Evolutionary conservation across 2,113 vertebrate species (phyloP).

Genomic region (Uria aalge): DNA sequence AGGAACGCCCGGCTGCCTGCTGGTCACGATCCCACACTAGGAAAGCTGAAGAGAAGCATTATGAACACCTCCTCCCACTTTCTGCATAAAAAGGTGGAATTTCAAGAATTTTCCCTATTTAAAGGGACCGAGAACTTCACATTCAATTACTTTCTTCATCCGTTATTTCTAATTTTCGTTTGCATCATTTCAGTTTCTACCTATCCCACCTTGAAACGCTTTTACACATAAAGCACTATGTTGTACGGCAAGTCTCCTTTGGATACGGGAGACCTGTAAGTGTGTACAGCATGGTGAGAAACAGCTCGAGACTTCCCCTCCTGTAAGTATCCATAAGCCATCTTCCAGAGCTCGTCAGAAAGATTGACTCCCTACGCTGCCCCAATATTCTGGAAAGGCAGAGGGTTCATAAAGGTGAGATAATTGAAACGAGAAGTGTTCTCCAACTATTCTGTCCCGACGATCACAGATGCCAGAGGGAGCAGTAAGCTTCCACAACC

Average conservation of each 20-base stretch:
- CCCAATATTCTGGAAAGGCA: not conserved
- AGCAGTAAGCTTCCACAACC: not conserved
- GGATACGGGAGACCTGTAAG: not conserved
- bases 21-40: not conserved
- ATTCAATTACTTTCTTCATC: not conserved
- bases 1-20: not conserved
- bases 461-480: fast-evolving
- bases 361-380: not conserved
- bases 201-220: not conserved
- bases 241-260: not conserved
- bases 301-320: not conserved
- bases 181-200: not conserved
- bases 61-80: slow-evolving; percentile 3
- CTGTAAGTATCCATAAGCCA: not conserved
- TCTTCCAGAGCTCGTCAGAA: not conserved
- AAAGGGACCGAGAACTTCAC: not conserved
- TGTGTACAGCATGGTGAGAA: not conserved
- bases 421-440: not conserved
- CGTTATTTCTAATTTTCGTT: not conserved
- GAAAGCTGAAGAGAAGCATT: slow-evolving; percentile 1
- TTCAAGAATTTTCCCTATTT: not conserved
- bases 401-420: not conserved
- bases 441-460: fast-evolving
- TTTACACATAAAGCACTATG: not conserved
- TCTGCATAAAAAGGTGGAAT: not conserved